Percentiles rank a stretch among this genome's conserved stretches.
phyloP scores from a whole-genome alignment of 2,797 vertebrate genomes.

The Ciconia nigra region DNA sequence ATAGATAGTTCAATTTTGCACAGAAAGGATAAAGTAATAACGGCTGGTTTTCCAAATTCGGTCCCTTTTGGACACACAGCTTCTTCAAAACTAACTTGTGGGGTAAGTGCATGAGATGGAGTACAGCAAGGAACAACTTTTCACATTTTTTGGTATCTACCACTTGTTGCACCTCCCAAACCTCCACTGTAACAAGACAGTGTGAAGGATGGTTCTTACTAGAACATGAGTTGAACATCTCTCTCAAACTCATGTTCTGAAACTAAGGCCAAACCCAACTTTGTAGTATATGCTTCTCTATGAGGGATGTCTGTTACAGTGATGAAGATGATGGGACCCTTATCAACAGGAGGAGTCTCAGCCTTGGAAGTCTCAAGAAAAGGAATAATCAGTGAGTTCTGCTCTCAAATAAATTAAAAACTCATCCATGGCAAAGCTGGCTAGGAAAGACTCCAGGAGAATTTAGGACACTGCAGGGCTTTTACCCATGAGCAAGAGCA shows the following conservation, averaged over 20 bases:
- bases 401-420: background rate
- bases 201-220: background rate
- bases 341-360: fast-evolving
- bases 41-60: background rate
- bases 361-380: background rate
- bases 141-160: background rate
- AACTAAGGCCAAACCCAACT: background rate
- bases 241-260: background rate
- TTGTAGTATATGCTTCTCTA: background rate
- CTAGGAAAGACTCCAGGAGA: background rate
- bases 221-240: background rate
- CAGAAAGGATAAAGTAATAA: background rate
- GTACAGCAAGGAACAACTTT: background rate
- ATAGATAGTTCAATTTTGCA: background rate
- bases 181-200: background rate
- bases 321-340: background rate
- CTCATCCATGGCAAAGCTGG: background rate
- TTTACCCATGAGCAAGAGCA: background rate
- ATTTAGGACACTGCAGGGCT: background rate
- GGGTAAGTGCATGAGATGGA: background rate
- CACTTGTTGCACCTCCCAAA: background rate
- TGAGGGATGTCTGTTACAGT: background rate
- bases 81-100: background rate
- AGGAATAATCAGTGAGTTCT: background rate
- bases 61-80: background rate